Conservation (phyloP, 2,113 vertebrate genomes). For the Poeciliopsis turrubarensis region DNA sequence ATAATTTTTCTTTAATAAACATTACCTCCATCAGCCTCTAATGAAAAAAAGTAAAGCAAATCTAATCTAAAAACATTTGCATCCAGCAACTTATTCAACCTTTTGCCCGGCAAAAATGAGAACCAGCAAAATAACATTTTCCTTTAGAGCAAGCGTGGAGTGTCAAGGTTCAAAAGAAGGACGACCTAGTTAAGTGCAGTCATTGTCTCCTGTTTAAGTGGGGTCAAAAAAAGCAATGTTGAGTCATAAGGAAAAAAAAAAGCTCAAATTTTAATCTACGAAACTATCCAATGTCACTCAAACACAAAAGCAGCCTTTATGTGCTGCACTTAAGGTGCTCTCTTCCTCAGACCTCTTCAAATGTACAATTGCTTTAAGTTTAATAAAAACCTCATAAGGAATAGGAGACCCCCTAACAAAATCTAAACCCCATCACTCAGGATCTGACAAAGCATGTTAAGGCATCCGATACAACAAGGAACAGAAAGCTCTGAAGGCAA, state of each 20-base stretch:
- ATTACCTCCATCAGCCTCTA: no score
- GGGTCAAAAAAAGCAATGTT: conserved; percentile 71
- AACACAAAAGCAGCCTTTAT: conserved; percentile 73
- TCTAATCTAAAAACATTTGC: neutral
- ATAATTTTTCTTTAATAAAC: no score
- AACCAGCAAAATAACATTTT: conserved; percentile 4
- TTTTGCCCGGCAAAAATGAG: neutral
- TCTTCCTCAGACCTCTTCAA: conserved; percentile 59
- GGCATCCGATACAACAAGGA: conserved; percentile 16
- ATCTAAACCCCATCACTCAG: conserved; percentile 29
- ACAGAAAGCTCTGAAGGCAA: conserved; percentile 46
- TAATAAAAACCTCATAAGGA: conserved; percentile 49
- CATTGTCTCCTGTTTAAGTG: conserved; percentile 74
- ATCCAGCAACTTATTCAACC: neutral
- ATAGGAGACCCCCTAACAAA: conserved; percentile 23
- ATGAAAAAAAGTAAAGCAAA: neutral
- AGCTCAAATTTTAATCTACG: conserved; percentile 58
- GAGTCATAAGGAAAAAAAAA: conserved; percentile 57
- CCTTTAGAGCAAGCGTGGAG: conserved; percentile 36
- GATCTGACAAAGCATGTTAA: conserved; percentile 37
- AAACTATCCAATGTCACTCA: conserved; percentile 47
- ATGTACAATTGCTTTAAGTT: conserved; percentile 57
- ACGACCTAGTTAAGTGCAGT: conserved; percentile 62
- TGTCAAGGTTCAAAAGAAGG: conserved; percentile 36
- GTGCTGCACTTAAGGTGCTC: conserved; percentile 58